Base-by-base conservation (phyloP, 2,797 vertebrate genomes). In the Phoebastria nigripes region DNA sequence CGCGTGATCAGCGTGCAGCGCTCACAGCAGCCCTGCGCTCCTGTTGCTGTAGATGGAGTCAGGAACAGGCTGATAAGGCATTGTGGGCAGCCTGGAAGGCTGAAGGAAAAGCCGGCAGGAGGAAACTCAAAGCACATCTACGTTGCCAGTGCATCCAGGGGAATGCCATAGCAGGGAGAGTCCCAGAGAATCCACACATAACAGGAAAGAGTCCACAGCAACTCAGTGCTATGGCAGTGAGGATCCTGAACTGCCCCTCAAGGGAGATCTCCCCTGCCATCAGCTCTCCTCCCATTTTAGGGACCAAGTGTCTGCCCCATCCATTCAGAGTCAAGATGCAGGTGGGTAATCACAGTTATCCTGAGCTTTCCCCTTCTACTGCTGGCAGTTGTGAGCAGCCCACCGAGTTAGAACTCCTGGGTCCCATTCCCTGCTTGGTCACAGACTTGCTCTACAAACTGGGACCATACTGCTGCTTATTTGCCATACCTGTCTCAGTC, bases 1-100 rank as follows among this genome's bases (percentile, higher is more conserved):
- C 1, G 7, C 15, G 1, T 0, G 5, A 9, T 3, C n/a, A 25
- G 35, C 2, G 3, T 4, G 20, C 26, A 1, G 52, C 3, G 8
- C 65, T 44, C 37, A 17, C 37, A 15, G 41, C 31, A 35, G 31
- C 59, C 17, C 67, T 10, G 5, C 8, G n/a, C n/a, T 52, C 70
- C 29, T 8, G 26, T 5, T 8, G 37, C 55, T 58, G 37, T 1
- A 12, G 35, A 8, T 2, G 18, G 54, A 62, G 61, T 6, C 8
- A 8, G 61, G 42, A 39, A 56, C 17, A 29, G 35, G 39, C 26
- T 12, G 52, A 11, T 5, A 25, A 51, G 9, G 22, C 18, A 12
- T 24, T 3, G 19, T 6, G 39, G n/a, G 18, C 54, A 59, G 29
- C 46, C 42, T 25, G 35, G 35, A 33, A 56, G 26, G 15, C n/a